A percentile compares a stretch with the other conserved stretches of the same genome.
These are phyloP conservation scores for Strigamia crassipes DNA, from an alignment of 2,888 invertebrate genomes.

Conservation along the genomic window DNA sequence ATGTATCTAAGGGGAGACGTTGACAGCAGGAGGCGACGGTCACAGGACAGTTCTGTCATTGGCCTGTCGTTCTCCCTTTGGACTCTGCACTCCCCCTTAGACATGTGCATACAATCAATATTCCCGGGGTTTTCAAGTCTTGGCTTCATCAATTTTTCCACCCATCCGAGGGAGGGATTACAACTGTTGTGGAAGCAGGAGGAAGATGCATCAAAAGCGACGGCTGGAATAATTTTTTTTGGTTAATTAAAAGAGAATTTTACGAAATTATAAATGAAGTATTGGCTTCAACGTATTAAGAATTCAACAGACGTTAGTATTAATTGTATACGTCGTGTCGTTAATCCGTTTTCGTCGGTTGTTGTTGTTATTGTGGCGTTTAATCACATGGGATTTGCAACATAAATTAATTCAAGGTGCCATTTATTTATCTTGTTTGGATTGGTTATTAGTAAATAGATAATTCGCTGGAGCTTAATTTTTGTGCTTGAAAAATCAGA, in stretches of 20 bases:
- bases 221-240: neutral
- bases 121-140: slow-evolving; percentile 19
- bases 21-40: slow-evolving; percentile 11
- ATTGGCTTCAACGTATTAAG: neutral
- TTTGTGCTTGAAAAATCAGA: neutral
- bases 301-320: neutral
- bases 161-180: slow-evolving; percentile 4
- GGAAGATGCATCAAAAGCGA: slow-evolving; percentile 2
- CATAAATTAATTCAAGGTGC: neutral
- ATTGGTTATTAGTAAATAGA: neutral
- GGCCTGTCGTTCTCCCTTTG: slow-evolving; percentile 14
- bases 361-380: slow-evolving; percentile 7
- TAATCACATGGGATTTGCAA: neutral
- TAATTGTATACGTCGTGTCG: slow-evolving; percentile 5
- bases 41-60: slow-evolving; percentile 20
- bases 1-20: slow-evolving; percentile 5
- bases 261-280: neutral
- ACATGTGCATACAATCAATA: slow-evolving; percentile 39
- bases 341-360: neutral
- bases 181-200: neutral
- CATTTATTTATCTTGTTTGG: neutral
- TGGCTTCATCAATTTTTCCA: slow-evolving; percentile 23
- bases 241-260: neutral
- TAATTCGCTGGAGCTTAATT: neutral
- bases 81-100: neutral